Conservation (phyloP, 1,140 invertebrate genomes). For the Daktulosphaira vitifoliae region DNA sequence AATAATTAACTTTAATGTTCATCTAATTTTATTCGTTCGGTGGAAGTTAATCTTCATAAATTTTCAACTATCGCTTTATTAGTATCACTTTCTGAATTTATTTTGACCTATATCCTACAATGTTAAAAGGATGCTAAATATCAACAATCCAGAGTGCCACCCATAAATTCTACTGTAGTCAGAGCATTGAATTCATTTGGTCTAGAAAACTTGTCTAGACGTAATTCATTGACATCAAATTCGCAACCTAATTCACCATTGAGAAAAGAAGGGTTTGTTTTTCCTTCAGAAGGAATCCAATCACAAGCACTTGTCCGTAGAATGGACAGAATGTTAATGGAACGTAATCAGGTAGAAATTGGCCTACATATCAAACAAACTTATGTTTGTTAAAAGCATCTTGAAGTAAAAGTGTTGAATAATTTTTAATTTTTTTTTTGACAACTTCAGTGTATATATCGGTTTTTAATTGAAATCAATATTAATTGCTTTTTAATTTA, state of each 20-base stretch:
- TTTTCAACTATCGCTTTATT: slow-evolving; percentile 26
- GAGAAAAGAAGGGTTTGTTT: slow-evolving; percentile 53
- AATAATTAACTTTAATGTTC: too few relatives aligned
- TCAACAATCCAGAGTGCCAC: slow-evolving; percentile 43
- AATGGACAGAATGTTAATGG: slow-evolving; percentile 33
- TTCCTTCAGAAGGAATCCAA: slow-evolving; percentile 39
- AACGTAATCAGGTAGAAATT: slow-evolving; percentile 34
- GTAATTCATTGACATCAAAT: slow-evolving; percentile 6
- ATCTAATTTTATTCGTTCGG: too few relatives aligned
- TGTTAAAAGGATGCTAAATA: slow-evolving; percentile 43
- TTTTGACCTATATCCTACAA: slow-evolving; percentile 8
- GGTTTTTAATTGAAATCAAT: background rate
- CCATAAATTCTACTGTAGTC: slow-evolving; percentile 52
- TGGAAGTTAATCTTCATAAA: slow-evolving; percentile 10
- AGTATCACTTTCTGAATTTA: background rate
- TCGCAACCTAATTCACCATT: slow-evolving; percentile 53
- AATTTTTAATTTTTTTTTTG: too few relatives aligned
- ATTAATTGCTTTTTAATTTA: background rate
- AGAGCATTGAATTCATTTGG: slow-evolving; percentile 52
- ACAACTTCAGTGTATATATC: too few relatives aligned
- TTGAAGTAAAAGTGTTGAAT: too few relatives aligned
- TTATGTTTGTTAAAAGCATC: too few relatives aligned
- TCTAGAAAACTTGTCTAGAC: slow-evolving; percentile 34
- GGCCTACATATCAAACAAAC: background rate
- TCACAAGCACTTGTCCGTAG: slow-evolving; percentile 25